Evolutionary conservation across 35 echinoderm and acorn worm genomes (phyloP).

Genomic region (Lytechinus pictus): DNA sequence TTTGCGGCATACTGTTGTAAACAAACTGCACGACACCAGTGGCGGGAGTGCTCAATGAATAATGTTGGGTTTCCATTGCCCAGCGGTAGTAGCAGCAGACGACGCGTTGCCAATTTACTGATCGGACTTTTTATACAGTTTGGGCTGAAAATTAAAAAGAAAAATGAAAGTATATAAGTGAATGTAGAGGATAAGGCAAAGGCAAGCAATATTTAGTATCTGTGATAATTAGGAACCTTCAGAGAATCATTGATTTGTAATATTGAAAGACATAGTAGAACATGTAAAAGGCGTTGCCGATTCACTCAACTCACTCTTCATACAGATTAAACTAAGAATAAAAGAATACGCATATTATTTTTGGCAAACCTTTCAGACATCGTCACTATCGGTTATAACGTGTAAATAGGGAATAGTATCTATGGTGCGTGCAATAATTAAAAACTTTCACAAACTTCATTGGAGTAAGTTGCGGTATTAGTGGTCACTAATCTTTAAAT

Average conservation of each 20-base stretch:
- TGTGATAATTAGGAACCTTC: background rate
- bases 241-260: background rate
- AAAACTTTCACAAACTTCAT: too few relatives aligned
- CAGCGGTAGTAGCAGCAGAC: background rate
- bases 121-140: background rate
- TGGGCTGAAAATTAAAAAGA: background rate
- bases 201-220: background rate
- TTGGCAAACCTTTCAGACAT: too few relatives aligned
- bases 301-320: too few relatives aligned
- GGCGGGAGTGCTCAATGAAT: background rate
- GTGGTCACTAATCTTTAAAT: too few relatives aligned
- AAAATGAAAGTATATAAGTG: background rate
- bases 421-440: too few relatives aligned
- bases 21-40: conserved; percentile 20
- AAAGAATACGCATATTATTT: too few relatives aligned
- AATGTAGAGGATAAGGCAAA: background rate
- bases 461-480: too few relatives aligned
- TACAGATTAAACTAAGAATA: too few relatives aligned
- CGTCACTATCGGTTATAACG: too few relatives aligned
- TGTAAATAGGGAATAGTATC: too few relatives aligned
- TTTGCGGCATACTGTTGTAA: background rate
- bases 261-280: background rate
- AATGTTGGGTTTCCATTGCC: background rate
- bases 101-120: background rate
- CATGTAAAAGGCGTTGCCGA: background rate